Evolutionary conservation across 2,888 invertebrate genomes (phyloP), one percentile per base, ranked within the genome.

Genomic region (Seira musarum): DNA sequence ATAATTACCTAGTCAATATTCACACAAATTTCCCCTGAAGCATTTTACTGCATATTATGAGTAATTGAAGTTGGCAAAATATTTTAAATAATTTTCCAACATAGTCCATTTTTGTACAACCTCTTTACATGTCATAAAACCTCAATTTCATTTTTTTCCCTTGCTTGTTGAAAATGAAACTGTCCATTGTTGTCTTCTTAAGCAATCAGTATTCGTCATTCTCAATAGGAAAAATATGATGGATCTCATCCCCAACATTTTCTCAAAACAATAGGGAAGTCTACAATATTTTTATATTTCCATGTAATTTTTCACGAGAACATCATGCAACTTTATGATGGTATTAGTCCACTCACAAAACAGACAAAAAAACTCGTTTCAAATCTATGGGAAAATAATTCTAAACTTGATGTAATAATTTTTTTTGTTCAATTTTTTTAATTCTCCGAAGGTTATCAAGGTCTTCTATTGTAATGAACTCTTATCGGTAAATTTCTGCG

Each of bases 381-480:
- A 74, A 74, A 61, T 66, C 25, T 57, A 68, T 80, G 80, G 70
- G 80, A 80, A 74, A 80, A 79, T 68, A 46, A 53, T 61, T 75
- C 61, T 74, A 57, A 80, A 70, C 67, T 70, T 80, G 46, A 65
- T 74, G 69, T 80, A 68, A 68, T 72, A 66, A 80, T 70, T 63
- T 68, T 73, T 74, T 67, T 74, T 73, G 73, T 73, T 66, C 66
- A 53, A 66, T 57, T 72, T 68, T 67, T 78, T 70, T 30, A 77
- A 40, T 68, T 79, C 71, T 64, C 68, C 69, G 79, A 79, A 79
- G 79, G 79, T 79, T 79, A 79, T 79, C 79, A 79, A 73, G 79
- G 68, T 79, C 66, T 63, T 69, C 64, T 68, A 74, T 80, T 69
- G 71, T 77, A 69, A 80, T 74, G 74, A 80, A 80, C 74, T 75